These are phyloP conservation scores for Anagrus nilaparvatae DNA, from an alignment of 1,140 invertebrate species.

Conservation along the genomic window DNA sequence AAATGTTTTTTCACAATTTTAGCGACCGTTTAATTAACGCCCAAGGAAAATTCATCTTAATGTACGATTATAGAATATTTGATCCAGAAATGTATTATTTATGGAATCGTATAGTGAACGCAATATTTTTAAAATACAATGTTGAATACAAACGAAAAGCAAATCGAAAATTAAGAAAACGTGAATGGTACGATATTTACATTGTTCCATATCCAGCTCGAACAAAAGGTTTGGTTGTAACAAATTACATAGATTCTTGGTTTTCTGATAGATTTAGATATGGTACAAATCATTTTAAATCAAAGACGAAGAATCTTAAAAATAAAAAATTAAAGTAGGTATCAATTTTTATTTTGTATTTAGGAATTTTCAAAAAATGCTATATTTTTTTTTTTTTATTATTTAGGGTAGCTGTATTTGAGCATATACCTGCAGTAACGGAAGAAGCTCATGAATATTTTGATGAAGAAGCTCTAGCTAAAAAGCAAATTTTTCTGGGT, in stretches of 20 bases:
- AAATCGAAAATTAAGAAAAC: constrained; percentile 24
- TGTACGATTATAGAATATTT: constrained; percentile 59
- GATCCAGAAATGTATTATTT: constrained; percentile 54
- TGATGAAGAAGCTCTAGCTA: constrained; percentile 27
- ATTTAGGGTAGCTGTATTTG: constrained; percentile 53
- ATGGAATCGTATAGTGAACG: constrained; percentile 67
- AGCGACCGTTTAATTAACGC: constrained; percentile 60
- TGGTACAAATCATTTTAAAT: constrained; percentile 42
- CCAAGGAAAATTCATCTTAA: constrained; percentile 54
- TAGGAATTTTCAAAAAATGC: not conserved
- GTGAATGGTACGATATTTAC: constrained; percentile 54
- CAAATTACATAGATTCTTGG: constrained; percentile 54
- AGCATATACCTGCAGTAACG: constrained; percentile 62
- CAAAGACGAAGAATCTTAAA: constrained; percentile 51
- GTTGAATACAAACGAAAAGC: constrained; percentile 25
- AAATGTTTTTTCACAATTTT: constrained; percentile 20
- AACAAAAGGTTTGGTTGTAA: constrained; percentile 40
- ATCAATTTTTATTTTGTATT: not conserved
- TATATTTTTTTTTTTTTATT: not conserved
- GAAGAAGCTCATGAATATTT: constrained; percentile 29
- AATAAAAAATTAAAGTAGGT: constrained; percentile 26
- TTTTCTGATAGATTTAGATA: constrained; percentile 47
- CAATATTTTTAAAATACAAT: constrained; percentile 58
- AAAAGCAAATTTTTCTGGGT: constrained; percentile 38
- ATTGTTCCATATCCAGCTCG: constrained; percentile 59